Percentiles rank a stretch among this genome's conserved stretches.
Conservation (phyloP, 2,888 invertebrate species). For the Aelia acuminata region DNA sequence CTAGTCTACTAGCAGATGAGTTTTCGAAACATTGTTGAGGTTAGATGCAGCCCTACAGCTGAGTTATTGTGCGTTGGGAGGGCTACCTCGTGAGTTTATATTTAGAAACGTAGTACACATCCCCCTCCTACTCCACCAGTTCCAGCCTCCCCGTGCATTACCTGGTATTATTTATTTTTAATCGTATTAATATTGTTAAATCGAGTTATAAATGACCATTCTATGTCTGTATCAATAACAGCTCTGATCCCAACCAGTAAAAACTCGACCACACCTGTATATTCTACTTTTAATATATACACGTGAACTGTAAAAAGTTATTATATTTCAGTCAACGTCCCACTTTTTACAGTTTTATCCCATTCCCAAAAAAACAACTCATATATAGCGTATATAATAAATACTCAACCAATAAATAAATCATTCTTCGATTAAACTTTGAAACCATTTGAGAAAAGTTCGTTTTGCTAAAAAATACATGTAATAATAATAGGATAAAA, state of each 20-base stretch:
- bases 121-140: neutral
- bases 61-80: neutral
- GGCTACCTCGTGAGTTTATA: conserved; percentile 36
- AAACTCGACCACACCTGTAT: neutral
- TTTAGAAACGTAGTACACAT: conserved; percentile 50
- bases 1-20: too few relatives aligned
- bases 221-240: neutral
- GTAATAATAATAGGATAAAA: too few relatives aligned
- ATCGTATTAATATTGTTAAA: neutral
- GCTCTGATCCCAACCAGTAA: neutral
- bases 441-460: too few relatives aligned
- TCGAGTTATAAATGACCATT: neutral
- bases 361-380: too few relatives aligned
- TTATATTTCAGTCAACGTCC: too few relatives aligned
- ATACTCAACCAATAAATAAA: too few relatives aligned
- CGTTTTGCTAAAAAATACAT: too few relatives aligned
- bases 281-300: neutral
- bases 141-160: neutral
- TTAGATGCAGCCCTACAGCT: neutral
- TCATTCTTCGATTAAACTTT: too few relatives aligned
- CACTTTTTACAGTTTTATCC: too few relatives aligned
- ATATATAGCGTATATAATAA: too few relatives aligned
- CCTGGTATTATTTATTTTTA: neutral
- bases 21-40: too few relatives aligned
- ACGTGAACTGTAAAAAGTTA: neutral